Base-by-base conservation (phyloP, 2,113 vertebrate species). In the Circaetus gallicus region DNA sequence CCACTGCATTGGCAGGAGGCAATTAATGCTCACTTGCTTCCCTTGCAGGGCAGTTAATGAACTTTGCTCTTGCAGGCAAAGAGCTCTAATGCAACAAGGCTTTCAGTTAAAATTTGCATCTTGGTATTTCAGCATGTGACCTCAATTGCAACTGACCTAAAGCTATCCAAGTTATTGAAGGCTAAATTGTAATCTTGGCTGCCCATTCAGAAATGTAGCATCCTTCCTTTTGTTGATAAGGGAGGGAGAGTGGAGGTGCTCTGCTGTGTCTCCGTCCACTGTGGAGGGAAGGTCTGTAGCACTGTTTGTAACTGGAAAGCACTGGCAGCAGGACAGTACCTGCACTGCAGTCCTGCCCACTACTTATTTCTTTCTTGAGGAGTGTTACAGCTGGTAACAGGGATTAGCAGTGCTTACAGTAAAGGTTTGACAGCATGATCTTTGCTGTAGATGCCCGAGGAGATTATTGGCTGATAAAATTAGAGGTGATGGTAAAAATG, bases 21-120 rank as follows among this genome's bases (percentile, higher is more conserved):
- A 70, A 28, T 93, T 95, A 90, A 88, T 87, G 83, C 82, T 91
- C 89, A 13, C 85, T 77, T 65, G 81, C 58, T 97, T 95, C 42
- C 91, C 80, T 86, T 66, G 72, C 77, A 96, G 93, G 79, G 88
- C 85, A 92, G 86, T 47, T 94, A 82, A 95, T 97, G 90, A 93
- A 92, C 92, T 91, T 84, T 47, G 59, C 36, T 85, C 42, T 56
- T 80, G 70, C 56, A 82, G 55, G 65, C 70, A 74, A 65, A 85
- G 29, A 43, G 26, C 61, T 93, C 31, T 26, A 66, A 55, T 59
- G 58, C 42, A 52, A 4, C 4, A 6, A 55, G 63, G 28, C 32
- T 66, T 82, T 81, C 53, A 13, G 79, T 56, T 74, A 42, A 55
- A 89, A 55, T 88, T 67, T 82, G 36, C 20, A 13, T 90, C 79